Base-by-base conservation (phyloP, 2,888 invertebrate genomes). In the Cabera pusaria region DNA sequence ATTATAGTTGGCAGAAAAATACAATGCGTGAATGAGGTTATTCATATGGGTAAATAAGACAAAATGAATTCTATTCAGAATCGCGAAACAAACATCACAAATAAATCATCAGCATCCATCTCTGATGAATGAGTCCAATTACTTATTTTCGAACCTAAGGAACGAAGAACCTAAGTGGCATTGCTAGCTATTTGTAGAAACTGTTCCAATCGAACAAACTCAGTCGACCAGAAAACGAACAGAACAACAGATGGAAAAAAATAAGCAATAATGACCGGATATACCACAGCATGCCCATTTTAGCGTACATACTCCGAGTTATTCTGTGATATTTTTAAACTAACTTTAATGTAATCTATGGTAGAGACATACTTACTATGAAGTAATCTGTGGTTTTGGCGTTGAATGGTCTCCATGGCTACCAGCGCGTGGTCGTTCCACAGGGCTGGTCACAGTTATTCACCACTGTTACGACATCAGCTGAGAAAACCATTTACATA, bases 401-500 rank as follows among this genome's bases (percentile, higher is more conserved):
- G 28, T 28, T 26, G 40, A 42, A 56, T 64, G 53, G 55, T 63
- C 51, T 54, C 57, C 54, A 62, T 62, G 66, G 59, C 58, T 66
- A 75, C 60, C 72, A 71, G 77, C 72, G 79, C 77, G 75, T 75
- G 72, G 56, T 71, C 70, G 81, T 83, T 83, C 80, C 78, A 69
- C 59, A 64, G 68, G 59, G 61, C 72, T 69, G 68, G 56, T 59
- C 58, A 57, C 58, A 69, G 69, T 56, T 72, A 78, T 74, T 76
- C 54, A 57, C 62, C 53, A 54, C 41, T 70, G 64, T 84, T 84
- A 83, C 72, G 74, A 73, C 71, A 84, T 70, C 63, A 53, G 32
- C 66, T 56, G 56, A 75, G 72, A 78, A 74, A 76, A 75, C 63
- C 54, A 63, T 74, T 82, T 77, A 74, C 72, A 79, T 84, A 73